Base-by-base conservation (phyloP, 2,113 vertebrate genomes). In the Apus apus region DNA sequence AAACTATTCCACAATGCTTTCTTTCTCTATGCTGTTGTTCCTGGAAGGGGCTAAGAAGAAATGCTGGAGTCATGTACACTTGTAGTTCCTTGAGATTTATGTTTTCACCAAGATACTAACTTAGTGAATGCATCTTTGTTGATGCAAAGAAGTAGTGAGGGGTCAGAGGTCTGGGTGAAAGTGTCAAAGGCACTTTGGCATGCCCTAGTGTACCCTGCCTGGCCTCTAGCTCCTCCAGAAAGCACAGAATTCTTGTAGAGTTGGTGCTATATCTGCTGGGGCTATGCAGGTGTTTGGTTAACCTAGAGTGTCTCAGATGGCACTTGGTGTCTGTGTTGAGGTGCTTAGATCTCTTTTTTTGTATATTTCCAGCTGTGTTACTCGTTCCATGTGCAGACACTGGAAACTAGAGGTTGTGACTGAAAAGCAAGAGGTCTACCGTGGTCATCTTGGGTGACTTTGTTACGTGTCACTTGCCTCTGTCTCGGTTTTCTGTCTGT, bases 391-490 rank as follows among this genome's bases (percentile, higher is more conserved):
- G 8, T 51, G 16, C 29, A 79, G 60, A 50, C 6, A 22, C 4
- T 51, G 34, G 36, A 60, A 91, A 68, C 9, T n/a, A n/a, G 36
- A 84, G 25, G 16, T 56, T 75, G 71, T 51, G 16, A 51, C 38
- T 72, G 53, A 87, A 86, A 84, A 87, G 10, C 40, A 53, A 64
- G 8, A 8, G 11, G 8, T 84, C 38, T 77, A 29, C 16, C 30
- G 9, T 7, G 16, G 30, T 18, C 1, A 53, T 64, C 71, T 81
- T 53, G 27, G 9, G 13, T 70, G 29, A 36, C 30, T 57, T 77
- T 48, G 21, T 48, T 72, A 43, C 0, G 0, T 43, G 16, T 54
- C 27, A 32, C 6, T 43, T 36, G 29, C 21, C 17, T 83, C 14
- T 81, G 11, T 54, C 43, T 80, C 43, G 8, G 30, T 72, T 87